A percentile compares a stretch with the other conserved stretches of the same genome.
phyloP scores from a whole-genome alignment of 2,888 invertebrate genomes.

The Phorcus lineatus region DNA sequence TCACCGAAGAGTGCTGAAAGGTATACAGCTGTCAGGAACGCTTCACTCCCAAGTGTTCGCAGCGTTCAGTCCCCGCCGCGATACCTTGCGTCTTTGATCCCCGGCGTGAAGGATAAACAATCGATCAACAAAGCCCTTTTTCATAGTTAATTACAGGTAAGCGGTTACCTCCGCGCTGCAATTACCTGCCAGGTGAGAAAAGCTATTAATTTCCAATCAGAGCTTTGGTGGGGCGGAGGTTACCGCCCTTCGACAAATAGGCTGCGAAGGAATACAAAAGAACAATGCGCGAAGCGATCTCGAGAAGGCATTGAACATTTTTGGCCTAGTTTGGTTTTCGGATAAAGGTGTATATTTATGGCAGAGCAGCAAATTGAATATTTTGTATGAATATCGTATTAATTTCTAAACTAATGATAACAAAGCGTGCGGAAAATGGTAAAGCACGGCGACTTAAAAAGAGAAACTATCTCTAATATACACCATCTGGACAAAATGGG shows the following conservation, averaged over 20 bases:
- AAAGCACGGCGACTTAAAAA: background rate
- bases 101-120: conserved; percentile 18
- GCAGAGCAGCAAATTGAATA: conserved; percentile 3
- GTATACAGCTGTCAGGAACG: background rate
- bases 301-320: conserved; percentile 17
- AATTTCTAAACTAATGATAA: conserved; percentile 8
- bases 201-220: conserved; percentile 37
- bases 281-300: conserved; percentile 23
- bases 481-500: background rate
- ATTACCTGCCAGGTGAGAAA: conserved; percentile 36
- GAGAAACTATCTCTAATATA: background rate
- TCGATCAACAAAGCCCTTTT: conserved; percentile 23
- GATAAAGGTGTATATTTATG: conserved; percentile 24
- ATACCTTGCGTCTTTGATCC: conserved; percentile 14
- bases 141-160: conserved; percentile 34
- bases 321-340: conserved; percentile 19
- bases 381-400: conserved; percentile 19
- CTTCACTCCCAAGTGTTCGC: no score
- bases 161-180: conserved; percentile 35
- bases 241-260: conserved; percentile 17
- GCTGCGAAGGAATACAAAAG: conserved; percentile 20
- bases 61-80: background rate
- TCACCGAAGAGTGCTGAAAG: background rate
- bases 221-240: conserved; percentile 2
- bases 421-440: background rate